phyloP scores from a whole-genome alignment of 2,888 invertebrate species.

The Pomacea canaliculata region DNA sequence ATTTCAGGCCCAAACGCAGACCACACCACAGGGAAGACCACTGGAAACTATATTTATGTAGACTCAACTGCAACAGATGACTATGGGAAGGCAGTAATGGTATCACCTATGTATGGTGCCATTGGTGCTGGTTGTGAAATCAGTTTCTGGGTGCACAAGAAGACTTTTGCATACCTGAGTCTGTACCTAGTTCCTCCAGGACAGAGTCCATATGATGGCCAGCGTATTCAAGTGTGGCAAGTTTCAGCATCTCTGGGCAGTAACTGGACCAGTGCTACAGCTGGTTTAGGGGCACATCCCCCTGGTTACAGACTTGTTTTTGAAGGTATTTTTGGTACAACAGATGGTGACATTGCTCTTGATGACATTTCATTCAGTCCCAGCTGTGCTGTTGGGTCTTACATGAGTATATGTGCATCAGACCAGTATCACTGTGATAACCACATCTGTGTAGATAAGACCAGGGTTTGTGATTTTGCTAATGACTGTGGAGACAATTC shows the following conservation, averaged over 20 bases:
- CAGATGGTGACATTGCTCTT: conserved; percentile 53
- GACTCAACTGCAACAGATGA: conserved; percentile 50
- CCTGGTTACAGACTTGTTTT: conserved; percentile 58
- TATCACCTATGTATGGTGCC: conserved; percentile 52
- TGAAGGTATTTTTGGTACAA: conserved; percentile 1
- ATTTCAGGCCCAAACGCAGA: conserved; percentile 59
- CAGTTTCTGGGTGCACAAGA: conserved; percentile 50
- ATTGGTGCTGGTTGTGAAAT: conserved; percentile 51
- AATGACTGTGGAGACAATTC: conserved; percentile 63
- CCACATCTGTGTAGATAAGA: conserved; percentile 52
- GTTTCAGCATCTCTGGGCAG: conserved; percentile 38
- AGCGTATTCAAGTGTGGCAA: conserved; percentile 13
- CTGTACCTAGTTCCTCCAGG: conserved; percentile 47
- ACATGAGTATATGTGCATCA: no score
- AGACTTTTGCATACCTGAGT: conserved; percentile 38
- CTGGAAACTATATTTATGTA: conserved; percentile 52
- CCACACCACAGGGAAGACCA: conserved; percentile 52
- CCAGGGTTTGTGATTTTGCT: conserved; percentile 56
- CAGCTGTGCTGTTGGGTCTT: conserved; percentile 47
- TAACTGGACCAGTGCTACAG: conserved; percentile 53
- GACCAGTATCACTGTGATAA: conserved; percentile 55
- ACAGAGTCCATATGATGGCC: conserved; percentile 31
- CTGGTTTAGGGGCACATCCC: conserved; percentile 46
- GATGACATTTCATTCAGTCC: conserved; percentile 60
- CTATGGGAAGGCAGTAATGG: conserved; percentile 46